Conservation (phyloP, 2,797 vertebrate genomes). For the Acestrorhynchus altus region DNA sequence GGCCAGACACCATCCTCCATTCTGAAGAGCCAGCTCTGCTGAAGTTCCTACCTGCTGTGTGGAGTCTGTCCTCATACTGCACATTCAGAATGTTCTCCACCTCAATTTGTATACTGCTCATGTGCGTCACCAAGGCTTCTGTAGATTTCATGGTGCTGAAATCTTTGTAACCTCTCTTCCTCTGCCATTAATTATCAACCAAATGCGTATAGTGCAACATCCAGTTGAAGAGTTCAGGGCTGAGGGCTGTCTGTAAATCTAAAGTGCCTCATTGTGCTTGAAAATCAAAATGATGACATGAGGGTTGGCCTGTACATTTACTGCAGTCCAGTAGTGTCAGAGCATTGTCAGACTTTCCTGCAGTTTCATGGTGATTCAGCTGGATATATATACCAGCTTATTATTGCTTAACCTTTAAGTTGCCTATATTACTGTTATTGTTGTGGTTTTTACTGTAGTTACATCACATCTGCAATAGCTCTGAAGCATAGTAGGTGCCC, state of each 20-base stretch:
- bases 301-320: background rate
- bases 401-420: background rate
- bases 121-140: background rate
- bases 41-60: background rate
- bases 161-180: background rate
- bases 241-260: background rate
- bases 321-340: background rate
- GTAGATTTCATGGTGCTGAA: background rate
- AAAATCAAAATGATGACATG: background rate
- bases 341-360: background rate
- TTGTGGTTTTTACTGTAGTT: too few species aligned
- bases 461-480: too few species aligned
- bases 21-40: background rate
- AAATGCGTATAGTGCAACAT: background rate
- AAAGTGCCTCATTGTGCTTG: background rate
- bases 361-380: background rate
- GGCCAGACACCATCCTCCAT: background rate
- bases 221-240: background rate
- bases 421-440: background rate
- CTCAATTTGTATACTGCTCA: background rate
- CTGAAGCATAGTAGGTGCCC: too few species aligned
- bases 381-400: background rate
- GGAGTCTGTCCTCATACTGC: background rate
- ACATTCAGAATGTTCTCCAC: background rate
- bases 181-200: background rate